Conservation (phyloP, 1,140 invertebrate species). For the Pogonomyrmex barbatus region DNA sequence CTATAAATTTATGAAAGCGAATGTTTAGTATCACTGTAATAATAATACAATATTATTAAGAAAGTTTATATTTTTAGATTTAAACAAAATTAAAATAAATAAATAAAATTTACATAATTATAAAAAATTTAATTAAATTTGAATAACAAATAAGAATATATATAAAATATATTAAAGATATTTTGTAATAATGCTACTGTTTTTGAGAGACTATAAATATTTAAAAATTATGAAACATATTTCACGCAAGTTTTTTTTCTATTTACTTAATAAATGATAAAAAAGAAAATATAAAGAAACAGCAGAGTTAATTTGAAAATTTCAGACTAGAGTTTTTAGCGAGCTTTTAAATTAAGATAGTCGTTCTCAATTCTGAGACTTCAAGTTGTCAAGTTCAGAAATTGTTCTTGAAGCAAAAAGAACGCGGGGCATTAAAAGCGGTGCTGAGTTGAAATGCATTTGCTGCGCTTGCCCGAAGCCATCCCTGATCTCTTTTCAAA, state of each 20-base stretch:
- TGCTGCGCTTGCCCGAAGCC: conserved; percentile 57
- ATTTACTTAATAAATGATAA: conserved; percentile 1
- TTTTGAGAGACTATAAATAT: background rate
- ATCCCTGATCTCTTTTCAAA: conserved; percentile 59
- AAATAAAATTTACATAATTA: conserved; percentile 13
- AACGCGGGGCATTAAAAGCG: conserved; percentile 55
- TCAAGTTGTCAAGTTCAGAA: conserved; percentile 62
- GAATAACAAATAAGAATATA: background rate
- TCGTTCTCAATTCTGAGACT: conserved; percentile 49
- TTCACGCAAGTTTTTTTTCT: conserved; percentile 6
- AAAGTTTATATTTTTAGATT: background rate
- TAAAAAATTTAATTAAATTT: conserved; percentile 6
- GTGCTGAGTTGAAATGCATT: conserved; percentile 64
- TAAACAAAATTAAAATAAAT: background rate
- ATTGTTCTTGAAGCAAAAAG: conserved; percentile 57
- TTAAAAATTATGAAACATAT: conserved; percentile 1
- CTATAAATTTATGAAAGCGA: conserved; percentile 9
- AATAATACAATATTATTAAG: background rate
- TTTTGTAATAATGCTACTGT: conserved; percentile 11
- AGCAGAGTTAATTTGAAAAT: conserved; percentile 53
- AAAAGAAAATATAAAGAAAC: conserved; percentile 31
- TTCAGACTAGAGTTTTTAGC: conserved; percentile 47
- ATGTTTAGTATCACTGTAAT: background rate
- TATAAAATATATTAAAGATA: background rate
- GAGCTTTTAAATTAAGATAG: conserved; percentile 57